These are phyloP conservation scores for Neoaliturus tenellus DNA, from an alignment of 2,888 invertebrate genomes.

Conservation along the genomic window DNA sequence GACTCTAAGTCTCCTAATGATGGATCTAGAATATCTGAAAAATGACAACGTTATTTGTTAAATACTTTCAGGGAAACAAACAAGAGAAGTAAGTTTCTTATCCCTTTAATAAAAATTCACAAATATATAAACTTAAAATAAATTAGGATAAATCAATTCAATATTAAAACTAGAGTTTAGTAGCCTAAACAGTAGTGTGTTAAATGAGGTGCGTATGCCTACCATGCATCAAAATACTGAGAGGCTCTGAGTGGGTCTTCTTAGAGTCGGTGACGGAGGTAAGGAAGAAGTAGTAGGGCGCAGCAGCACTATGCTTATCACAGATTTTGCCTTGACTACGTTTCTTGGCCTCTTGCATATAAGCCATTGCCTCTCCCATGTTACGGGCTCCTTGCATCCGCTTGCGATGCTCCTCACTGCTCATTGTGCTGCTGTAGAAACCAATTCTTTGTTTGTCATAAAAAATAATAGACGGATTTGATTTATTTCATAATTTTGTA, in stretches of 20 bases:
- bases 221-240: conserved; percentile 84
- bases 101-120: no score
- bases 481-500: no score
- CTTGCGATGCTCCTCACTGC: conserved; percentile 25
- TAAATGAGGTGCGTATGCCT: no score
- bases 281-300: conserved; percentile 86
- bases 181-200: no score
- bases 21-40: conserved; percentile 84
- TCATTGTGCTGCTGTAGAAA: neutral
- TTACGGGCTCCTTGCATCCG: conserved; percentile 8
- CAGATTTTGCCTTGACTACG: conserved; percentile 76
- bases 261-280: conserved; percentile 81
- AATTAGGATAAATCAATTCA: no score
- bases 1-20: conserved; percentile 85
- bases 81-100: no score
- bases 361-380: conserved; percentile 29
- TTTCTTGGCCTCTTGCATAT: conserved; percentile 56
- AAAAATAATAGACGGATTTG: no score
- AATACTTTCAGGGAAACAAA: no score
- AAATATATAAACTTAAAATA: no score
- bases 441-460: no score
- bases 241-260: conserved; percentile 79
- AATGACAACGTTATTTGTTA: conserved; percentile 27
- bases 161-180: no score
- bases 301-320: conserved; percentile 79